phyloP scores from a whole-genome alignment of 2,797 vertebrate species.

The Cirrhinus mrigala region DNA sequence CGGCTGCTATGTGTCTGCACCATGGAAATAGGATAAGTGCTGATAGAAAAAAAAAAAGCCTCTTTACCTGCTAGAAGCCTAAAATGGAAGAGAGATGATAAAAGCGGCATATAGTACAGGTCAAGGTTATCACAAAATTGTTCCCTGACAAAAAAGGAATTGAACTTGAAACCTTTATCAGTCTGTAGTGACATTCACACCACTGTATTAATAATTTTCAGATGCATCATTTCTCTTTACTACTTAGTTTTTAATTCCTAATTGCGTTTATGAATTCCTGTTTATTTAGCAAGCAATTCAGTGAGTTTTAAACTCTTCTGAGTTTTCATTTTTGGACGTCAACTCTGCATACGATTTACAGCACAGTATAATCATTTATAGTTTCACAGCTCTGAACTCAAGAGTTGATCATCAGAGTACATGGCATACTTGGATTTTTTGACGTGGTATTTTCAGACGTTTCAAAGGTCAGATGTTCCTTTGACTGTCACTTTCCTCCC shows the following conservation, averaged over 20 bases:
- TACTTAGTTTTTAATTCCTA: background rate
- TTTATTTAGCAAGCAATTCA: too few relatives aligned
- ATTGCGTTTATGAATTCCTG: background rate
- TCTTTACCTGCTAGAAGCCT: slow-evolving; percentile 15
- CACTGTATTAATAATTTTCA: background rate
- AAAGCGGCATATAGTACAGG: slow-evolving; percentile 30
- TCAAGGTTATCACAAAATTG: slow-evolving; percentile 39
- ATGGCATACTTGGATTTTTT: background rate
- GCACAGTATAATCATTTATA: background rate
- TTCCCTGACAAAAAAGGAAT: slow-evolving; percentile 20
- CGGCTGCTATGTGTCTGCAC: slow-evolving; percentile 5
- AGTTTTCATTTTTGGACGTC: background rate
- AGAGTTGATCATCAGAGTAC: slow-evolving; percentile 7
- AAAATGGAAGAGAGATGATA: slow-evolving; percentile 38
- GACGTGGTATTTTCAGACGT: background rate
- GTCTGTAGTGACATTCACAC: background rate
- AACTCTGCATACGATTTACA: background rate
- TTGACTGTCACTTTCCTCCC: slow-evolving; percentile 18
- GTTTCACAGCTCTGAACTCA: slow-evolving; percentile 9
- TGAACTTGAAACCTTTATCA: slow-evolving; percentile 27
- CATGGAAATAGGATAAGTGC: slow-evolving; percentile 27
- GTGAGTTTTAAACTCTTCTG: too few relatives aligned
- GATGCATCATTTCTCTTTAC: background rate
- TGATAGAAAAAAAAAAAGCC: background rate
- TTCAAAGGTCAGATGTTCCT: slow-evolving; percentile 38